Conservation (phyloP, 2,113 vertebrate genomes). For the Anoplopoma fimbria region DNA sequence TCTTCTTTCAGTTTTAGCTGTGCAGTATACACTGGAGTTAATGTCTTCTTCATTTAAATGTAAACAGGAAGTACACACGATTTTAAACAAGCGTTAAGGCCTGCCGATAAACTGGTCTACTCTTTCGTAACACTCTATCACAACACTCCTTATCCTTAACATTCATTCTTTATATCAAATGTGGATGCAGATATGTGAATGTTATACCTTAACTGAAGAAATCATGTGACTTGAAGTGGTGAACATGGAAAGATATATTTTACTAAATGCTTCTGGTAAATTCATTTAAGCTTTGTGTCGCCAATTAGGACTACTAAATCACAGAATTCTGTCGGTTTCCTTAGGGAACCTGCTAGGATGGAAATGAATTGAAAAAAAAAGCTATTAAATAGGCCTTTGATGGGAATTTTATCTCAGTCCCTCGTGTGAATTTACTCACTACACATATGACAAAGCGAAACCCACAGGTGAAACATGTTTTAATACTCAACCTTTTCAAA, state of each 20-base stretch:
- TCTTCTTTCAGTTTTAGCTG: constrained; percentile 18
- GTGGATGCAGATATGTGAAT: neutral
- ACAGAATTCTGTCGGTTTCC: constrained; percentile 1
- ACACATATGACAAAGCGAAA: neutral
- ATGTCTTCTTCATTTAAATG: neutral
- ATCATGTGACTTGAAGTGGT: neutral
- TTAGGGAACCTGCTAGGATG: neutral
- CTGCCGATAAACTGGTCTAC: neutral
- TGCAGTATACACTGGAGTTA: neutral
- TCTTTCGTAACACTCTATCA: neutral
- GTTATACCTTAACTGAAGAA: neutral
- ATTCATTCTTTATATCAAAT: neutral
- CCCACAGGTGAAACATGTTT: constrained; percentile 8
- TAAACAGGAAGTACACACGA: neutral
- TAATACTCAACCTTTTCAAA: constrained; percentile 38
- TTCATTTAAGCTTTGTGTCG: neutral
- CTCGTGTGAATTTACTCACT: neutral
- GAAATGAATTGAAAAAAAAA: neutral
- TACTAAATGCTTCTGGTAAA: neutral
- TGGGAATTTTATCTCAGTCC: neutral
- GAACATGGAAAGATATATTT: neutral
- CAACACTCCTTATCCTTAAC: neutral
- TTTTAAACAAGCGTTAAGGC: neutral
- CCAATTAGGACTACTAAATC: neutral
- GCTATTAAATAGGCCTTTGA: neutral